phyloP scores from a whole-genome alignment of 2,888 invertebrate genomes.

The Caenorhabditis macrosperma region DNA sequence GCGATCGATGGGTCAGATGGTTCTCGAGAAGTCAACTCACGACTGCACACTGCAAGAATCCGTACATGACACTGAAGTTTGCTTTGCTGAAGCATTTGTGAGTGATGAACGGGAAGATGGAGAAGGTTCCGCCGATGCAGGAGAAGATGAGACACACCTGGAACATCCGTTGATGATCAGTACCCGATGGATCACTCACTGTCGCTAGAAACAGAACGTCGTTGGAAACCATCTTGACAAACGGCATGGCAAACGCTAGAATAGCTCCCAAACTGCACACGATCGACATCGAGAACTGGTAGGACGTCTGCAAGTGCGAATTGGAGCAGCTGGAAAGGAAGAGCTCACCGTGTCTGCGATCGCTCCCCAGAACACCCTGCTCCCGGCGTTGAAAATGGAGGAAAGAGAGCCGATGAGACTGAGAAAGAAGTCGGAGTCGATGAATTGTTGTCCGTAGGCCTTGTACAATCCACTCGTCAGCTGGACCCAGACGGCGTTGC shows the following conservation, averaged over 20 bases:
- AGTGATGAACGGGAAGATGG: constrained; percentile 75
- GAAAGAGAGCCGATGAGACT: constrained; percentile 77
- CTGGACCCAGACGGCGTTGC: constrained; percentile 76
- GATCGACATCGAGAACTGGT: constrained; percentile 76
- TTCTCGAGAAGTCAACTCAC: constrained; percentile 47
- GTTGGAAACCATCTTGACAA: constrained; percentile 63
- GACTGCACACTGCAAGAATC: constrained; percentile 73
- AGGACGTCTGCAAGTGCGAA: constrained; percentile 69
- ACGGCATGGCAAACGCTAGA: constrained; percentile 71
- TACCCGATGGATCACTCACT: constrained; percentile 15
- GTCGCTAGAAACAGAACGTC: constrained; percentile 65
- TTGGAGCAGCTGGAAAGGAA: background rate
- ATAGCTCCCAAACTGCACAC: constrained; percentile 73
- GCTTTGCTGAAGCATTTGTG: constrained; percentile 75
- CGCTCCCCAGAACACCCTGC: constrained; percentile 76
- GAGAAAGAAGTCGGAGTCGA: constrained; percentile 76
- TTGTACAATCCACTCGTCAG: constrained; percentile 76
- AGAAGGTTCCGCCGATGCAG: constrained; percentile 77
- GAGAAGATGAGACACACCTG: constrained; percentile 76
- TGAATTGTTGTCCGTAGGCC: constrained; percentile 78
- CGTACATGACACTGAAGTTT: constrained; percentile 77
- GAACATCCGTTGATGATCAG: background rate
- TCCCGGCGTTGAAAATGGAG: constrained; percentile 75
- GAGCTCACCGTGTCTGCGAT: constrained; percentile 72
- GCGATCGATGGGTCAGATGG: too few species aligned